Evolutionary conservation across 2,888 invertebrate species (phyloP), one percentile per base, ranked within the genome.

Genomic region (Euphydryas editha): DNA sequence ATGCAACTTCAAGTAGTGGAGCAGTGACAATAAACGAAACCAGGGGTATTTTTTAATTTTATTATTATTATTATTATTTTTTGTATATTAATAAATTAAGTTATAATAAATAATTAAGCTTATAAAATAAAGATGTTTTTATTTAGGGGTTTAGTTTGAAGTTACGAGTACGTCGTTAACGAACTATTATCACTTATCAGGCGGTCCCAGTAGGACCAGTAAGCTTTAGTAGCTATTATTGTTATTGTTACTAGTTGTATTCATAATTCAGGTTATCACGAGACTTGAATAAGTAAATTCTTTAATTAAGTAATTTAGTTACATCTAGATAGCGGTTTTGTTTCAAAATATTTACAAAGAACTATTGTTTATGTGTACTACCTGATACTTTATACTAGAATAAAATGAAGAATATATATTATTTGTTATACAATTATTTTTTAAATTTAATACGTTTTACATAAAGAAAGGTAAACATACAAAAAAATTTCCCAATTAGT

Each of bases 101-200:
- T n/a, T n/a, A n/a, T n/a, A n/a, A n/a, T n/a, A n/a, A 24, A 24
- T 24, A 24, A 24, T 24, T 24, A 49, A 21, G 21, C 15, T 15
- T n/a, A 21, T 11, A 10, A 20, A 47, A 11, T 49, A 21, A 21
- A 24, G 21, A 21, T 15, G 11, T 4, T 6, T 21, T 49, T 2
- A 49, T 49, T 21, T 21, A 49, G 49, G n/a, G 6, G 21, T 49
- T 21, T 49, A 49, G 13, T 20, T 5, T 24, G 49, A 49, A 21
- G 60, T 18, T 56, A 51, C 18, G 18, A 47, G 30, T 49, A 51
- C n/a, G 18, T 56, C 44, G 59, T 67, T 56, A 24, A 42, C 55
- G 30, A 59, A 21, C 49, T 67, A 59, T 59, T 63, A 56, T 18
- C 18, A 49, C 56, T 64, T 57, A 60, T 44, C 59, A 49, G 49